A percentile compares a stretch with the other conserved stretches of the same genome.
These are phyloP conservation scores for Brachionus sp. DNA, from an alignment of 1,140 invertebrate species.

Conservation along the genomic window DNA sequence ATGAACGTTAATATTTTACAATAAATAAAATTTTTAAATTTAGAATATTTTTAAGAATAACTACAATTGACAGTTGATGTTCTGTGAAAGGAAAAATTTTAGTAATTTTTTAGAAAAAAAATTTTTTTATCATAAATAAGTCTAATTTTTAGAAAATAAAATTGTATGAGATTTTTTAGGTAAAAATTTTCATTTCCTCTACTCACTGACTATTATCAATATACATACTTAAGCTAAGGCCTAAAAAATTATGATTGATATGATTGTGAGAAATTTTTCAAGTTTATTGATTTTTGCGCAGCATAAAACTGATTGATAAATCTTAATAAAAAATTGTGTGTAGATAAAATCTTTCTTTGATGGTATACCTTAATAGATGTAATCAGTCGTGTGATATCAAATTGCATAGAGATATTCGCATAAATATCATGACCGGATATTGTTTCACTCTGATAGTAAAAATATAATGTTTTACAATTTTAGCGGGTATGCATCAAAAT, in stretches of 20 bases:
- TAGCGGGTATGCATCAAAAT: background rate
- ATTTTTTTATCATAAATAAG: no score
- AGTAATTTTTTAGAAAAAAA: no score
- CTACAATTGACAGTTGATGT: no score
- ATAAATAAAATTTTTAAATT: background rate
- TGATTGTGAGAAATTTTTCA: background rate
- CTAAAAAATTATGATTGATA: background rate
- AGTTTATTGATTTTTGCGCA: conserved; percentile 1
- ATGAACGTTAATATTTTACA: background rate
- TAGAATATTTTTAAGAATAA: background rate
- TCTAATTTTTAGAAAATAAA: no score
- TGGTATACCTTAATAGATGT: background rate
- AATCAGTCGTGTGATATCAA: background rate
- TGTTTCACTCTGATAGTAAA: background rate
- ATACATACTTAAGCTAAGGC: no score
- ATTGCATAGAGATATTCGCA: background rate
- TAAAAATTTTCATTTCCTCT: background rate
- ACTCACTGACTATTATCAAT: no score
- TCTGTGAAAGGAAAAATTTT: no score
- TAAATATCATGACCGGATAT: background rate
- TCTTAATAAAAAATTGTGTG: background rate
- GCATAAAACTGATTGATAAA: background rate
- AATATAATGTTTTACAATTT: conserved; percentile 7
- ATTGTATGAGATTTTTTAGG: background rate
- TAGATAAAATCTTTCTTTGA: background rate